phyloP scores from a whole-genome alignment of 2,113 vertebrate genomes.

The Falco punctatus region DNA sequence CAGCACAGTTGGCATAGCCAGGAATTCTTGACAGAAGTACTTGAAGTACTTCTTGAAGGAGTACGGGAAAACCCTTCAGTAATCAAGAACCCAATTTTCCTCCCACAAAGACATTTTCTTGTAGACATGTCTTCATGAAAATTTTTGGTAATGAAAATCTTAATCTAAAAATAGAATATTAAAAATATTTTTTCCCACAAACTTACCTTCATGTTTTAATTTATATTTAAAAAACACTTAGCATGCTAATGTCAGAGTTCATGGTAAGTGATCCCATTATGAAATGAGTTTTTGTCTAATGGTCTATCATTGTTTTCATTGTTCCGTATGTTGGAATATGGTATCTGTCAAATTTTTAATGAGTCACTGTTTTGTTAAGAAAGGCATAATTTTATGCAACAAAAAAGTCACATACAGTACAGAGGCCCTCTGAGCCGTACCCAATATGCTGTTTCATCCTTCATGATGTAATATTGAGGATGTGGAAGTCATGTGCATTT shows the following conservation, averaged over 20 bases:
- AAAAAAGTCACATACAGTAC: not conserved
- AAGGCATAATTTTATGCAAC: slow-evolving; percentile 42
- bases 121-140: not conserved
- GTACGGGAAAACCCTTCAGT: not conserved
- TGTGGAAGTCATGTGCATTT: slow-evolving; percentile 51
- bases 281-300: not conserved
- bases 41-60: not conserved
- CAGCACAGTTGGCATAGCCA: not conserved
- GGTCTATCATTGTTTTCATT: not conserved
- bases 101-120: not conserved
- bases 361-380: slow-evolving; percentile 45
- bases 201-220: not conserved
- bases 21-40: not conserved
- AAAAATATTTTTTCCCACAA: not conserved
- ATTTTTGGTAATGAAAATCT: not conserved
- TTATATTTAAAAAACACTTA: not conserved
- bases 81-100: not conserved
- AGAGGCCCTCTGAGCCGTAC: not conserved
- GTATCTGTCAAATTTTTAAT: slow-evolving; percentile 3
- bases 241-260: not conserved
- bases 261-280: not conserved
- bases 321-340: not conserved
- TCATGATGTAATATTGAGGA: slow-evolving; percentile 41
- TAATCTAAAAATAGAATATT: not conserved
- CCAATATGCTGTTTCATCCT: slow-evolving; percentile 26